Conservation (phyloP, 2,113 vertebrate genomes). For the Cairina moschata region DNA sequence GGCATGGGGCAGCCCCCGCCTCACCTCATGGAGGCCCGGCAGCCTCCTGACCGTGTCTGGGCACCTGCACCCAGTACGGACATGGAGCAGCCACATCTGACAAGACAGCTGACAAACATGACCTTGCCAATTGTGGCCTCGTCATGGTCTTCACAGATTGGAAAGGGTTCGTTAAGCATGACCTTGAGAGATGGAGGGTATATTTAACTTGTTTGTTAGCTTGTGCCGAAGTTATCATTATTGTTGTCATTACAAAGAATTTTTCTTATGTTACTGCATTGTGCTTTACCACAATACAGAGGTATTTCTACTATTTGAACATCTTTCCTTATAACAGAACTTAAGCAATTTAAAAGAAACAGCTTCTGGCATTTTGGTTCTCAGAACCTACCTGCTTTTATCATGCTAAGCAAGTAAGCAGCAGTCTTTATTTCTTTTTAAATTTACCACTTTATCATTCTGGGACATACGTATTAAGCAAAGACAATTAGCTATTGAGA, state of each 20-base stretch:
- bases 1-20: fast-evolving
- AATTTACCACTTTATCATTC: neutral
- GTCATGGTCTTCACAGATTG: neutral
- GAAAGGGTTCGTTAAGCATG: neutral
- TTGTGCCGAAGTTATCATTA: neutral
- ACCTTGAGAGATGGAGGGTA: neutral
- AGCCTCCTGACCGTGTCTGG: fast-evolving
- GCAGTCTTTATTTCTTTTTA: neutral
- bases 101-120: neutral
- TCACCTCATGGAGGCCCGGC: neutral
- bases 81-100: neutral
- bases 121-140: fast-evolving
- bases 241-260: neutral
- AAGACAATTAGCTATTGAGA: neutral
- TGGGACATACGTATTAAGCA: neutral
- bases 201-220: neutral
- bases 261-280: neutral
- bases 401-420: neutral
- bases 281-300: neutral
- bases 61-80: fast-evolving
- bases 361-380: neutral
- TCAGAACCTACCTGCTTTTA: neutral
- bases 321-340: neutral
- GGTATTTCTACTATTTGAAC: neutral
- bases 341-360: neutral